Evolutionary conservation across 2,888 invertebrate species (phyloP).

Genomic region (Sipunculus nudus): DNA sequence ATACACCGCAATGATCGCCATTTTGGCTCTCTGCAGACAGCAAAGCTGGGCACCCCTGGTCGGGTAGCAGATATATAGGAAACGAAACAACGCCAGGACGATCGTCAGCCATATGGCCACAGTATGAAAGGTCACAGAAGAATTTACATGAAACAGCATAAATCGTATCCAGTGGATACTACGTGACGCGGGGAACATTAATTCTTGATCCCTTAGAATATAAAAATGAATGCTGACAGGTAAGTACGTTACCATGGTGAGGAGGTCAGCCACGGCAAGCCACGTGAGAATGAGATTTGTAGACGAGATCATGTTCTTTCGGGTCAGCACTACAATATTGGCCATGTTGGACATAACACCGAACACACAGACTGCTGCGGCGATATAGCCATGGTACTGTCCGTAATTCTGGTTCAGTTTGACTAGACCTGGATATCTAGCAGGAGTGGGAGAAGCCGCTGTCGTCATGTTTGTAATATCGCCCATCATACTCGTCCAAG

Average conservation of each 20-base stretch:
- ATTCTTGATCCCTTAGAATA: conserved; percentile 49
- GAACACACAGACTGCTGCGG: conserved; percentile 86
- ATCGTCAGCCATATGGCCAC: conserved; percentile 94
- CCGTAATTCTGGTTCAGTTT: conserved; percentile 50
- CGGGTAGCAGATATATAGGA: conserved; percentile 77
- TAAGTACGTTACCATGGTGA: conserved; percentile 90
- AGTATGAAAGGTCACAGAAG: conserved; percentile 87
- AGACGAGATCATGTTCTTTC: conserved; percentile 89
- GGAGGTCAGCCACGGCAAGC: conserved; percentile 85
- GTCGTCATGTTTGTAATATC: too few relatives aligned
- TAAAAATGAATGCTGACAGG: conserved; percentile 82
- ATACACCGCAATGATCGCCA: conserved; percentile 83
- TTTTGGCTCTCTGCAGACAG: conserved; percentile 81
- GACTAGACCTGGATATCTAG: conserved; percentile 36
- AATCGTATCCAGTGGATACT: conserved; percentile 66
- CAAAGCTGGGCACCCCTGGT: conserved; percentile 85
- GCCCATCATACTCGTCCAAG: too few relatives aligned
- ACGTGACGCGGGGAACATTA: conserved; percentile 49
- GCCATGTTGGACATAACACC: conserved; percentile 90
- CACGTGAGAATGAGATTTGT: conserved; percentile 89
- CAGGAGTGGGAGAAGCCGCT: too few relatives aligned
- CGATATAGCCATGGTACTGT: conserved; percentile 82
- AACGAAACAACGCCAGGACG: conserved; percentile 91
- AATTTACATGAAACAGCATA: conserved; percentile 82
- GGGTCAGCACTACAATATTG: conserved; percentile 89